These are phyloP conservation scores for Alauda arvensis DNA, from an alignment of 2,797 vertebrate genomes.

Conservation along the genomic window DNA sequence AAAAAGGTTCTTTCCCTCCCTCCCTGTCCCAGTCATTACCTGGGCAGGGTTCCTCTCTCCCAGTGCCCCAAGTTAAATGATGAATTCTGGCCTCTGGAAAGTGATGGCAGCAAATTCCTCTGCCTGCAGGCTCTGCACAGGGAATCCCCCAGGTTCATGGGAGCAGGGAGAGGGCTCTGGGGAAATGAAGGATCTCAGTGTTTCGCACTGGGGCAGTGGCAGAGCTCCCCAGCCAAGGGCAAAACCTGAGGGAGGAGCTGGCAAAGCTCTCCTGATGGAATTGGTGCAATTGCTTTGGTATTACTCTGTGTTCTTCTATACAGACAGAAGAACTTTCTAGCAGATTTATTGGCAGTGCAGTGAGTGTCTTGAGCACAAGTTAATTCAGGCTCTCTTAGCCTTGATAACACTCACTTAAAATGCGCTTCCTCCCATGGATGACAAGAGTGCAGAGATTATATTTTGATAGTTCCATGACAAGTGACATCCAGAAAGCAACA, in stretches of 20 bases:
- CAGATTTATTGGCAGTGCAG: background rate
- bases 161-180: background rate
- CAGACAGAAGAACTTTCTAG: background rate
- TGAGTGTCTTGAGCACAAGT: background rate
- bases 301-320: background rate
- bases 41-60: background rate
- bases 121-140: background rate
- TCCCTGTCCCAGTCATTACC: background rate
- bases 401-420: slow-evolving; percentile 2
- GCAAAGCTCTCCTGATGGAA: background rate
- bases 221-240: background rate
- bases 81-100: background rate
- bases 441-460: background rate
- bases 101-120: background rate
- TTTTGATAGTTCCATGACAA: slow-evolving; percentile 6
- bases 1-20: background rate
- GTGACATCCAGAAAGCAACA: background rate
- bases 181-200: background rate
- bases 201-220: background rate
- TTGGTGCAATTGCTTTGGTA: background rate
- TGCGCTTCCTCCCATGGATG: background rate
- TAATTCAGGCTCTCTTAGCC: slow-evolving; percentile 14
- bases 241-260: background rate
- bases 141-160: background rate
- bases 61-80: background rate